phyloP scores from a whole-genome alignment of 2,888 invertebrate species.

The Abrostola triplasia region DNA sequence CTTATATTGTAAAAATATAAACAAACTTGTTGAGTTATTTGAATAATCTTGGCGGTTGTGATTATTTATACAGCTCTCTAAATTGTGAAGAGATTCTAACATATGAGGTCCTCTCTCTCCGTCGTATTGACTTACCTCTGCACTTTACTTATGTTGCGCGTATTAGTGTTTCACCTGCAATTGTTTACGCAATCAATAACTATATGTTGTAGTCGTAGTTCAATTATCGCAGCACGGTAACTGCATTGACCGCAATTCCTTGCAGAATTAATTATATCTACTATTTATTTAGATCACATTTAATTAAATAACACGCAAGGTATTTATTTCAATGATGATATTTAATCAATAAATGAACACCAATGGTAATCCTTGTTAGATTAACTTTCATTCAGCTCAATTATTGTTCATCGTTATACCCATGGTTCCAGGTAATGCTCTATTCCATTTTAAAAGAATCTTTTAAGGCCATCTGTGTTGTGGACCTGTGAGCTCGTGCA shows the following conservation, averaged over 20 bases:
- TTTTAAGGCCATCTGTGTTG: no score
- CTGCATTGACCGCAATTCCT: slow-evolving; percentile 13
- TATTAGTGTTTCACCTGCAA: slow-evolving; percentile 8
- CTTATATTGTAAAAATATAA: slow-evolving; percentile 2
- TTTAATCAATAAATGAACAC: neutral
- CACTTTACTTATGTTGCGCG: neutral
- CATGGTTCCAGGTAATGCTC: no score
- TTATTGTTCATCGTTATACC: no score
- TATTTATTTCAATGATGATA: neutral
- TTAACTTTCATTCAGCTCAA: no score
- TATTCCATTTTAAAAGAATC: no score
- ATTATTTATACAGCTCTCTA: slow-evolving; percentile 33
- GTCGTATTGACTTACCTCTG: slow-evolving; percentile 21
- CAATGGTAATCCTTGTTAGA: no score
- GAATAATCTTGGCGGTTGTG: slow-evolving; percentile 23
- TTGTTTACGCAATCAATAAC: slow-evolving; percentile 24
- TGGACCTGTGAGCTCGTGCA: no score
- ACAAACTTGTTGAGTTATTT: slow-evolving; percentile 14
- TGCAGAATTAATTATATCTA: slow-evolving; percentile 9
- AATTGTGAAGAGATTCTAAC: slow-evolving; percentile 20
- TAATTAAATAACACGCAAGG: no score
- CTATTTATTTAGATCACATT: no score
- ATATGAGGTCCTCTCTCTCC: slow-evolving; percentile 16
- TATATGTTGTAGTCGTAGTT: slow-evolving; percentile 13
- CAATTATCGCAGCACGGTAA: slow-evolving; percentile 25